Evolutionary conservation across 1,140 invertebrate genomes (phyloP).

Genomic region (Manduca sexta): DNA sequence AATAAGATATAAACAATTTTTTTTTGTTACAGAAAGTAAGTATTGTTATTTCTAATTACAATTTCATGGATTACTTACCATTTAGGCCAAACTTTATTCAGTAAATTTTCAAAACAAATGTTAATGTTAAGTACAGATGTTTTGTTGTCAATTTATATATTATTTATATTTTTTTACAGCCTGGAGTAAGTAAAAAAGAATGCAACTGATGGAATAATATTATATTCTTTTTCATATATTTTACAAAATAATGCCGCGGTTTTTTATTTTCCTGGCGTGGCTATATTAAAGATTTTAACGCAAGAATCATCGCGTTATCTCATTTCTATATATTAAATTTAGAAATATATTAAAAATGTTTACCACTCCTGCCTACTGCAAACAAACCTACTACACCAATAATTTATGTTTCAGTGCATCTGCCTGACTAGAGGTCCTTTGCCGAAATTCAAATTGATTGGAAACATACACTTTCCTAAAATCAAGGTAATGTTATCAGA

Average conservation of each 20-base stretch:
- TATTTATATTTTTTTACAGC: background rate
- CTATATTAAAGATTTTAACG: background rate
- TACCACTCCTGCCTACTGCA: too few species aligned
- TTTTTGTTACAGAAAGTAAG: background rate
- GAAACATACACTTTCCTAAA: constrained; percentile 48
- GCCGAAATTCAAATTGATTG: constrained; percentile 39
- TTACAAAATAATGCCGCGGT: too few species aligned
- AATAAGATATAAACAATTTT: too few species aligned
- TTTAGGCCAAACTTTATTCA: background rate
- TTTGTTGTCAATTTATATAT: too few species aligned
- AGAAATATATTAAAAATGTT: background rate
- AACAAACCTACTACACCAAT: too few species aligned
- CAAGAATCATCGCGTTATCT: background rate
- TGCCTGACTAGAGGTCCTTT: constrained; percentile 45
- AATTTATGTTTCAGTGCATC: constrained; percentile 33
- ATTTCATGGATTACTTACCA: background rate
- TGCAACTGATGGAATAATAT: too few species aligned
- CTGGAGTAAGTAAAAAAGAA: background rate
- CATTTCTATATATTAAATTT: background rate
- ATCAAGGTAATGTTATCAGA: constrained; percentile 49
- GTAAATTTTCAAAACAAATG: background rate
- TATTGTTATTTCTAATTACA: background rate
- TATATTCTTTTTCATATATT: too few species aligned
- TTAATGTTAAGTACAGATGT: too few species aligned
- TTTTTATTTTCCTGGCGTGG: background rate